Base-by-base conservation (phyloP, 2,797 vertebrate species). In the Bufotes viridis region DNA sequence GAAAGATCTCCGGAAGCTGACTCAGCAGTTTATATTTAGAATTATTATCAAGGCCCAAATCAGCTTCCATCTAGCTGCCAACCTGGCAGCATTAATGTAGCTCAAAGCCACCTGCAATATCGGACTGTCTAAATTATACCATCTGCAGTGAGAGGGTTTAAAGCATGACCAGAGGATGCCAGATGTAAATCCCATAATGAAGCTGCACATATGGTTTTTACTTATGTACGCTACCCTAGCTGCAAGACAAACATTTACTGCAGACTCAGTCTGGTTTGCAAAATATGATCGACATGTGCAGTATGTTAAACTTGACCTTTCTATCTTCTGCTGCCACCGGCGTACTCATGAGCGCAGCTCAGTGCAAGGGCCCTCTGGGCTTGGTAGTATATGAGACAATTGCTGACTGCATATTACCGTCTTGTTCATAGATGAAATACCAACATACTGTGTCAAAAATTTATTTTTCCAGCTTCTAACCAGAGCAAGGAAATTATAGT, bases 211-310 rank as follows among this genome's bases (percentile, higher is more conserved):
- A 86, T 87, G 87, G 60, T 87, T 78, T 87, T 83, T 78, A 78
- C 81, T 87, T 78, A 55, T 84, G 74, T 84, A 84, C 78, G 26
- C 87, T 79, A 70, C 72, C 60, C 81, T 70, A 88, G 70, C 74
- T 88, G 81, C 57, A 83, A 87, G 53, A 58, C 42, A 69, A 78
- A 83, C 72, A 87, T 87, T 87, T 58, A 83, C 72, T 74, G 51
- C 87, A 78, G 67, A 42, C 80, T 78, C 60, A 61, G 58, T 79
- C 51, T 74, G 82, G 74, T 79, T 88, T 79, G 57, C 81, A 88
- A 84, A 88, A 88, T 88, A 84, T 80, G 82, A 84, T 79, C 61
- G 84, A 70, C 82, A 88, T 84, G 82, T 88, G 82, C 74, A 80
- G 49, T 70, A 78, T 84, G 74, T 88, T 79, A 88, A 88, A 80